Conservation (phyloP, 2,797 vertebrate genomes). For the Coracias cyanogaster region DNA sequence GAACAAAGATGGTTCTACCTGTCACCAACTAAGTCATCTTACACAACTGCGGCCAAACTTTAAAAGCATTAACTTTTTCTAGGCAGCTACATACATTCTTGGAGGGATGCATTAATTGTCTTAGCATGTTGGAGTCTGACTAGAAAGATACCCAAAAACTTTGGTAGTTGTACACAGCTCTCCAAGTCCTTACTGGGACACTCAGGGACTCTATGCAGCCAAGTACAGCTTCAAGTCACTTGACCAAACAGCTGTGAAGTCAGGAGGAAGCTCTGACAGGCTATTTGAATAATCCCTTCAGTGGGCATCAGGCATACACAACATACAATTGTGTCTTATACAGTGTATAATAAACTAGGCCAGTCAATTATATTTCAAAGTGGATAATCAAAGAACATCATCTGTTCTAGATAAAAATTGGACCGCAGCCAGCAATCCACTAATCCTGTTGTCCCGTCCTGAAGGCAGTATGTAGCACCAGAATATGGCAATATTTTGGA, state of each 20-base stretch:
- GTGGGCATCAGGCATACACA: not conserved
- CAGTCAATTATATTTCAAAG: not conserved
- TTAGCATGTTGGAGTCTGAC: not conserved
- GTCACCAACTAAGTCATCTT: not conserved
- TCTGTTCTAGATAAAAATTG: not conserved
- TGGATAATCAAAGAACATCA: not conserved
- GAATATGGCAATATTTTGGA: not conserved
- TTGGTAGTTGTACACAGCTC: accelerated
- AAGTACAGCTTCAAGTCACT: not conserved
- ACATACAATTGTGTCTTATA: accelerated
- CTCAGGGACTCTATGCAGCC: not conserved
- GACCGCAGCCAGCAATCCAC: not conserved
- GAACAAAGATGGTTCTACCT: not conserved
- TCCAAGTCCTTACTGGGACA: not conserved
- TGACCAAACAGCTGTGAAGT: not conserved
- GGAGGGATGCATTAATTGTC: not conserved
- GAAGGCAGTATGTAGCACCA: not conserved
- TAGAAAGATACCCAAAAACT: not conserved
- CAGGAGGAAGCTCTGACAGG: not conserved
- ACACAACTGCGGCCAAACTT: not conserved
- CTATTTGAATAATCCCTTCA: not conserved
- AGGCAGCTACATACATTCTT: not conserved
- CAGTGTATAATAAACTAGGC: not conserved
- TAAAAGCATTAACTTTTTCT: not conserved
- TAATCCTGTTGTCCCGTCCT: not conserved